phyloP scores from a whole-genome alignment of 2,797 vertebrate species.

The Percopsis omiscomaycus region DNA sequence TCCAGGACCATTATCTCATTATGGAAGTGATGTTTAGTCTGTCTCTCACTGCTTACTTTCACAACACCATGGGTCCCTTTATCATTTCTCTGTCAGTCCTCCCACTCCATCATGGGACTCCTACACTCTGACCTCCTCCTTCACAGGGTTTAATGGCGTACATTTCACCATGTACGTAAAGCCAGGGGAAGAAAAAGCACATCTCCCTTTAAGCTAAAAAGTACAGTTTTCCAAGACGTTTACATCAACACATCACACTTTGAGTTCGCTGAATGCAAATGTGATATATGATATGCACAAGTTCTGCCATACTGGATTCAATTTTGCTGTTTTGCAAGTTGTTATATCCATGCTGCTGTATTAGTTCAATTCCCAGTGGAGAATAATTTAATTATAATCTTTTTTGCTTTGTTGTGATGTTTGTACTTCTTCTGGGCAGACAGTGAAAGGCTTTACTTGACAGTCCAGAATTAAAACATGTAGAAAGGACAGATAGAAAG shows the following conservation, averaged over 20 bases:
- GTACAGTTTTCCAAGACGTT: no score
- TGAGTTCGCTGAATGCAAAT: no score
- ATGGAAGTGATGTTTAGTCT: conserved; percentile 68
- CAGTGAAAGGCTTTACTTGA: neutral
- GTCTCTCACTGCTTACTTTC: conserved; percentile 50
- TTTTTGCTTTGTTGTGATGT: conserved; percentile 31
- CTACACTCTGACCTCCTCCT: conserved; percentile 27
- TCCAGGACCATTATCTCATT: conserved; percentile 52
- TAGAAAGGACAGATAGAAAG: conserved; percentile 4
- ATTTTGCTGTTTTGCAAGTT: no score
- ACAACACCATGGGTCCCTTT: conserved; percentile 32
- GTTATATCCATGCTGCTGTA: no score
- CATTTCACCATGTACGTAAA: conserved; percentile 25
- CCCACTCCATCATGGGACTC: conserved; percentile 35
- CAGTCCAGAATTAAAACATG: neutral
- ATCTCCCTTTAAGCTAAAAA: conserved; percentile 23
- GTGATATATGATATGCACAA: no score
- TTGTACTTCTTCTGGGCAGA: conserved; percentile 15
- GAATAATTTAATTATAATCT: no score
- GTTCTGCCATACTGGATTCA: no score
- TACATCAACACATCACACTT: no score
- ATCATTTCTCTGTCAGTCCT: conserved; percentile 36
- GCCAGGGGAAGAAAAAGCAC: neutral
- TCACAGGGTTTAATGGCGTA: conserved; percentile 34
- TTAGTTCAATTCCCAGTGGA: no score